Percentiles rank a stretch among this genome's conserved stretches.
Conservation (phyloP, 2,797 vertebrate genomes). For the Danio choprae region DNA sequence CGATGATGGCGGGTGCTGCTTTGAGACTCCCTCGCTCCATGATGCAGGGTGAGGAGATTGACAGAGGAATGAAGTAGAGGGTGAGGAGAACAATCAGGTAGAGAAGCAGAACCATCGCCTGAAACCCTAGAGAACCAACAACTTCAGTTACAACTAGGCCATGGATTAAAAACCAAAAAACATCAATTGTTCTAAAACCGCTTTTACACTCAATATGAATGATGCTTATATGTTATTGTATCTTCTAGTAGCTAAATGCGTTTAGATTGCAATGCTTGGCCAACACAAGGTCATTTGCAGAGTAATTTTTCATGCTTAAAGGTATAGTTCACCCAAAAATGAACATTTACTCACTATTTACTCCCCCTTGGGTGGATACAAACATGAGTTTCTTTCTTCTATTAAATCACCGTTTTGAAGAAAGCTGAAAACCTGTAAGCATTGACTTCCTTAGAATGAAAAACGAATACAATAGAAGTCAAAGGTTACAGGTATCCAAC, state of each 20-base stretch:
- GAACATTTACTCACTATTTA: too few relatives aligned
- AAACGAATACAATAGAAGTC: too few relatives aligned
- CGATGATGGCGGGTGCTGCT: constrained; percentile 87
- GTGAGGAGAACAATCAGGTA: constrained; percentile 86
- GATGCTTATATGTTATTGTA: not conserved
- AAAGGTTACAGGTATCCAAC: too few relatives aligned
- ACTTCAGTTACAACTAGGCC: not conserved
- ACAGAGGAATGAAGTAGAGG: constrained; percentile 89
- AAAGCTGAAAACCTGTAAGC: too few relatives aligned
- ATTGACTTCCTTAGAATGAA: too few relatives aligned
- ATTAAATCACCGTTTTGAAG: too few relatives aligned
- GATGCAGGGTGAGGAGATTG: constrained; percentile 94
- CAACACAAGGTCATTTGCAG: not conserved
- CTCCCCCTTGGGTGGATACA: too few relatives aligned
- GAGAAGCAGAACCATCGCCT: constrained; percentile 84
- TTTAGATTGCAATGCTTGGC: not conserved
- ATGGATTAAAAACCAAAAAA: not conserved
- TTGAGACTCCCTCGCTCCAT: constrained; percentile 87
- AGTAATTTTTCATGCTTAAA: too few relatives aligned
- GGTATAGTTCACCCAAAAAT: too few relatives aligned
- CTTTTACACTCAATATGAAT: not conserved
- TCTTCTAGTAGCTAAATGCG: not conserved
- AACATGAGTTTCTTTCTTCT: too few relatives aligned
- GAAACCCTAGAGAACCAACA: constrained; percentile 80
- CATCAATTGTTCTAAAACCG: not conserved